These are phyloP conservation scores for Cryptotis parvus DNA, from an alignment of 2,113 vertebrate genomes.

Conservation along the genomic window DNA sequence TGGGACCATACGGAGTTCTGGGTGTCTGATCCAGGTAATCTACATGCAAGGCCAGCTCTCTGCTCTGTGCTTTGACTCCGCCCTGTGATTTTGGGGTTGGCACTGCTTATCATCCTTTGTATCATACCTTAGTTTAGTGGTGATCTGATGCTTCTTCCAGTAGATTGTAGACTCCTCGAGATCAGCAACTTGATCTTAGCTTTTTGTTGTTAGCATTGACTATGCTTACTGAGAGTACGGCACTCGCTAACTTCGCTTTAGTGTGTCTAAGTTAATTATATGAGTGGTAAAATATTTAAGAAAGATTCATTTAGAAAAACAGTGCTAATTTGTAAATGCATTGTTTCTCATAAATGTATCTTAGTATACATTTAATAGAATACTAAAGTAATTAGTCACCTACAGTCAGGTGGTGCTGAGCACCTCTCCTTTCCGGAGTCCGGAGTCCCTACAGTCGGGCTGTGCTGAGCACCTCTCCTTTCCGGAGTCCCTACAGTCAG, in stretches of 20 bases:
- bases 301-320: not conserved
- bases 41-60: no score
- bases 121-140: not conserved
- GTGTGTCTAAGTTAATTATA: not conserved
- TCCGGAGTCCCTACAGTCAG: not conserved
- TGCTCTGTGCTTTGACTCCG: no score
- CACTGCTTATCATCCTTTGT: not conserved
- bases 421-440: no score
- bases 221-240: no score
- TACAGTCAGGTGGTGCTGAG: no score
- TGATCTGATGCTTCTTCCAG: not conserved
- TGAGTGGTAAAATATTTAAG: not conserved
- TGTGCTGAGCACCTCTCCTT: not conserved
- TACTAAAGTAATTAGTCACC: not conserved
- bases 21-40: no score
- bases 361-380: constrained; percentile 40
- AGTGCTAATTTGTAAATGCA: constrained; percentile 2
- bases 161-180: not conserved
- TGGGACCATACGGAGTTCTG: no score
- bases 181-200: not conserved
- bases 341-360: no score
- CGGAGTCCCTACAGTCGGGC: no score
- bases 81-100: not conserved
- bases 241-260: no score
- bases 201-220: not conserved